A percentile compares a stretch with the other conserved stretches of the same genome.
Evolutionary conservation across 2,113 vertebrate genomes (phyloP).

Genomic region (Hydropotes inermis): DNA sequence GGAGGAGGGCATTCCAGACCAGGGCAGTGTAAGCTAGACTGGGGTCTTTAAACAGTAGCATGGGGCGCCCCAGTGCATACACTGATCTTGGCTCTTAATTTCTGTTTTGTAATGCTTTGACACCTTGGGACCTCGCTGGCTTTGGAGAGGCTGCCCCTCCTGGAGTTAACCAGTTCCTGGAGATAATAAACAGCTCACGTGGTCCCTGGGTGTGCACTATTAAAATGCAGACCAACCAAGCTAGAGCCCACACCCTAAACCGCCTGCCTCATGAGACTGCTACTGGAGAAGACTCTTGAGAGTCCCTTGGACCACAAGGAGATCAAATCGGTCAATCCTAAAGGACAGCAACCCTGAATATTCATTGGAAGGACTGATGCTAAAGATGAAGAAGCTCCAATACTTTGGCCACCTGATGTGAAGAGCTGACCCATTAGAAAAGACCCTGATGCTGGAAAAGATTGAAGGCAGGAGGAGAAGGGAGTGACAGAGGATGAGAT

Average conservation of each 20-base stretch:
- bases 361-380: background rate
- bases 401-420: background rate
- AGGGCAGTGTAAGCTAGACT: background rate
- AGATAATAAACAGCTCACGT: background rate
- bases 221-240: background rate
- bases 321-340: background rate
- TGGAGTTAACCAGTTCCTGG: background rate
- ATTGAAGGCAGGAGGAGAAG: background rate
- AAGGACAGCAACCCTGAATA: background rate
- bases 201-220: fast-evolving
- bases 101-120: background rate
- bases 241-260: background rate
- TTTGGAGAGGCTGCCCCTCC: background rate
- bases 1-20: background rate
- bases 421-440: background rate
- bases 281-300: background rate
- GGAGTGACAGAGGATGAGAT: background rate
- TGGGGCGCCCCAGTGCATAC: fast-evolving
- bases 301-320: background rate
- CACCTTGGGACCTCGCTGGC: background rate
- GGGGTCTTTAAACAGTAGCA: background rate
- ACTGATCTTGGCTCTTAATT: background rate
- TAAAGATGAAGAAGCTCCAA: background rate
- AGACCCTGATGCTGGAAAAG: background rate
- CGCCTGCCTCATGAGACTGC: background rate